Evolutionary conservation across 2,888 invertebrate genomes (phyloP).

Genomic region (Clusia tigrina): DNA sequence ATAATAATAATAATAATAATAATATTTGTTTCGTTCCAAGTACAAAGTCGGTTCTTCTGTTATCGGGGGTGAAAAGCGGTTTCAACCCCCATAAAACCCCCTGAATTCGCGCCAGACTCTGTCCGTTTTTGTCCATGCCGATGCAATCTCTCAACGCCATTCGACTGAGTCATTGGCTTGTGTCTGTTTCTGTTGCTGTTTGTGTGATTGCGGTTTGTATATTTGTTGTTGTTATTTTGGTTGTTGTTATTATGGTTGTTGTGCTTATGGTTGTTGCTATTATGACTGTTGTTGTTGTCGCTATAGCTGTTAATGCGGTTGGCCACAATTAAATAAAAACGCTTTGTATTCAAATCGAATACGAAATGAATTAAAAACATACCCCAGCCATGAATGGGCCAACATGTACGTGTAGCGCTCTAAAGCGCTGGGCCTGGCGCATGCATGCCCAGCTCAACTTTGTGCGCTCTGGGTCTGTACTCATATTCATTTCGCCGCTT

Average conservation of each 20-base stretch:
- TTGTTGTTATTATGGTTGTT: neutral
- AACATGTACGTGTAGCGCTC: neutral
- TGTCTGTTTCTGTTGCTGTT: constrained; percentile 15
- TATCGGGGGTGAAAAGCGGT: no score
- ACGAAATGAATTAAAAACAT: neutral
- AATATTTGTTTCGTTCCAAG: no score
- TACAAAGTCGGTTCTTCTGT: no score
- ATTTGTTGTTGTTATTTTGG: constrained; percentile 17
- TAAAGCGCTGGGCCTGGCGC: neutral
- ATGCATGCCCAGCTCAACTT: no score
- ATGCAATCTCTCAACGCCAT: neutral
- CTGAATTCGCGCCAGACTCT: no score
- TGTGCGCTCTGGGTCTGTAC: no score
- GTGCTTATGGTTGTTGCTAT: constrained; percentile 24
- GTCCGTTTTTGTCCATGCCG: no score
- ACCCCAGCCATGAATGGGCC: neutral
- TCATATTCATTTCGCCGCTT: no score
- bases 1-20: no score
- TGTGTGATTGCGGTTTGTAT: neutral
- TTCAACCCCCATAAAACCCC: no score
- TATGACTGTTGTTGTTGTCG: neutral
- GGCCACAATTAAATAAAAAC: neutral
- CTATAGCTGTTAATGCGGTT: no score
- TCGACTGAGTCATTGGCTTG: neutral
- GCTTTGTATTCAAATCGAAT: constrained; percentile 3